Evolutionary conservation across 2,888 invertebrate species (phyloP), one percentile per base, ranked within the genome.

Genomic region (Idaea aversata): DNA sequence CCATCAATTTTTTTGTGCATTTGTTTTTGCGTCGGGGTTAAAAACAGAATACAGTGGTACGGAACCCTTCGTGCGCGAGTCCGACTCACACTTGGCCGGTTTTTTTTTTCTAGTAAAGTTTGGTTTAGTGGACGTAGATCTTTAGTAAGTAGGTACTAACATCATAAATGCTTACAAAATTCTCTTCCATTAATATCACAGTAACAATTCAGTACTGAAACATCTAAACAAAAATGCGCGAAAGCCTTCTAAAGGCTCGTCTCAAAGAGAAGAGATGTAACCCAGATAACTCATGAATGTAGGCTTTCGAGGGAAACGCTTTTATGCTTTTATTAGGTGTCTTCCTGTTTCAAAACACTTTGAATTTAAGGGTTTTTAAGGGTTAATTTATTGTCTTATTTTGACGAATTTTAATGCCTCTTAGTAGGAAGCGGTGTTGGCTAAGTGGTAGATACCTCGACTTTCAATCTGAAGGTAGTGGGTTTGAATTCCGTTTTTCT

Each of bases 201-300:
- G 47, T 47, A 47, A 47, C 5, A 47, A 6, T 47, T 47, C 47
- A 47, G 47, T 47, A 7, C 47, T 13, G 13, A 36, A 47, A 47
- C 47, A 10, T 47, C 47, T 47, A 47, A 47, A 47, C 47, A 47
- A 47, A 47, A 47, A 47, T 47, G 47, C 47, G 47, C 47, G 47
- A 47, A 59, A 67, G 61, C 63, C 63, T 68, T 64, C 62, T 65
- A 63, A 68, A 63, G 63, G 64, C 61, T 15, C n/a, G 16, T 64
- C 70, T 69, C 65, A 64, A 66, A 34, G 65, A 63, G 65, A 60
- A n/a, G 64, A 72, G 72, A 72, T 72, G 69, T 69, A 72, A 69
- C 72, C 70, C 65, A 72, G 72, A 72, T 72, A 69, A 62, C 59
- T 61, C 59, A 16, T 16, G 38, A 15, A 63, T 25, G 16, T 10